phyloP scores from a whole-genome alignment of 2,113 vertebrate species.

The Tiliqua scincoides region DNA sequence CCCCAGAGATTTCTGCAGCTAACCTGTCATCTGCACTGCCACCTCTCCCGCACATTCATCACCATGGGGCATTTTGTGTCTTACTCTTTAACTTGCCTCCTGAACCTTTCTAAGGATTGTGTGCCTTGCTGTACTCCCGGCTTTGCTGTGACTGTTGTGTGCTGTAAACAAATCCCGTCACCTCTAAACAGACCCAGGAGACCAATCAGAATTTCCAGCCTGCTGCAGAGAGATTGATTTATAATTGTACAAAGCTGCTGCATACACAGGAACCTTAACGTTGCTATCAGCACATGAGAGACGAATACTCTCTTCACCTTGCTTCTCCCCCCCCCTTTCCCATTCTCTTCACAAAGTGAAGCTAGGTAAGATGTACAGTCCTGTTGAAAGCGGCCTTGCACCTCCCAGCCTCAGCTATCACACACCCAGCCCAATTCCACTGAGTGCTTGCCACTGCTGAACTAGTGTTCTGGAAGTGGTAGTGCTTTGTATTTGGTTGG shows the following conservation, averaged over 20 bases:
- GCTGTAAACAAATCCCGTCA: not conserved
- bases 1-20: not conserved
- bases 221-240: not conserved
- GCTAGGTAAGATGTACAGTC: too few relatives aligned
- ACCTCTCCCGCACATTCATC: not conserved
- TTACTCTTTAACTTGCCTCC: too few relatives aligned
- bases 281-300: not conserved
- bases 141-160: not conserved
- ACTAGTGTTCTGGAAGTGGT: too few relatives aligned
- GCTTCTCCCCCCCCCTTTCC: not conserved
- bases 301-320: not conserved
- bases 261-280: not conserved
- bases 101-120: not conserved
- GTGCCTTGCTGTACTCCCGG: not conserved
- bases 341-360: not conserved
- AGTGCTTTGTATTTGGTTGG: too few relatives aligned
- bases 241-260: not conserved
- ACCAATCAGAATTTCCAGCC: conserved; percentile 12
- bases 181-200: not conserved
- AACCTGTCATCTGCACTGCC: not conserved
- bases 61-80: not conserved
- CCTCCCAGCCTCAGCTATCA: not conserved
- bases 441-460: too few relatives aligned
- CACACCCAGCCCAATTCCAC: too few relatives aligned
- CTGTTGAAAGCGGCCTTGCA: not conserved